Conservation (phyloP, 2,113 vertebrate species). For the Vulpes lagopus region DNA sequence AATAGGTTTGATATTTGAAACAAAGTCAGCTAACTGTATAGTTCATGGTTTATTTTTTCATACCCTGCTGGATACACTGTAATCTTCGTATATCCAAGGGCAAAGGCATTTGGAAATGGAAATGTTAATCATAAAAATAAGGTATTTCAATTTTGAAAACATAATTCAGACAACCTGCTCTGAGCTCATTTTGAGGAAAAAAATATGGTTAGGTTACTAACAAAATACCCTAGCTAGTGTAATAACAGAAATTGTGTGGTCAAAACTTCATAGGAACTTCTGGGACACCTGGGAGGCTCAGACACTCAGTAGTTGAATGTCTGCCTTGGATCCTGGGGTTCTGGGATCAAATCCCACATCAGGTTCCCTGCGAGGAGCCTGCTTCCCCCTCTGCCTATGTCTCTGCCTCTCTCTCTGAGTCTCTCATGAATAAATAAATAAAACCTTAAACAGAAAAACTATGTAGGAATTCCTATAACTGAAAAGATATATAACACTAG, state of each 20-base stretch:
- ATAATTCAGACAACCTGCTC: not conserved
- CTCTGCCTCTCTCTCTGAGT: no score
- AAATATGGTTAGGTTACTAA: not conserved
- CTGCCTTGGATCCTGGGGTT: no score
- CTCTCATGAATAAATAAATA: no score
- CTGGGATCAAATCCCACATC: no score
- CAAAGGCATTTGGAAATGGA: not conserved
- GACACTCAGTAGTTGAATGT: no score
- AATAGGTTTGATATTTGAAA: not conserved
- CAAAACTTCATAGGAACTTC: not conserved
- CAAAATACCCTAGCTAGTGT: not conserved
- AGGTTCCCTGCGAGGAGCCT: no score
- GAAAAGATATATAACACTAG: not conserved
- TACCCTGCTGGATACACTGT: not conserved
- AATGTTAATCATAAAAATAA: not conserved
- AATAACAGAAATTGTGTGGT: not conserved
- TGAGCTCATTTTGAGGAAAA: not conserved
- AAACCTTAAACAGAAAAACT: no score
- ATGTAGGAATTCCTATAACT: not conserved
- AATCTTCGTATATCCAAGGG: not conserved
- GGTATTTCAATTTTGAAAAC: not conserved
- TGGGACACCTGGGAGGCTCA: no score
- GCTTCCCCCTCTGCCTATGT: no score
- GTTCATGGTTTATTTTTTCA: not conserved
- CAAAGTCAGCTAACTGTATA: not conserved